Conservation (phyloP, 2,888 invertebrate genomes). For the Parascotia fuliginaria region DNA sequence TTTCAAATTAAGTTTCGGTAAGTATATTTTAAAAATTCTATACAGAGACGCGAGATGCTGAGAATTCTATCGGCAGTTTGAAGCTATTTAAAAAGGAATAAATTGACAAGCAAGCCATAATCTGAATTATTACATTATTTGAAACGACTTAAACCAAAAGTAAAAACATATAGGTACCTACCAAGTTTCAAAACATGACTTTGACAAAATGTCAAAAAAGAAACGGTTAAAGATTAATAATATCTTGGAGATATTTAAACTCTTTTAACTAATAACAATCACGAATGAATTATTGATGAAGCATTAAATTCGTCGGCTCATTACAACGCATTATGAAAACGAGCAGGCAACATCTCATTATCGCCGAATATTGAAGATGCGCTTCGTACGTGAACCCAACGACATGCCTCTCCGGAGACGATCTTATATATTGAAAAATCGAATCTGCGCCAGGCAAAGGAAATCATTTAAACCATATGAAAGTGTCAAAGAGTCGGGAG, state of each 20-base stretch:
- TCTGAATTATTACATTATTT: too few relatives aligned
- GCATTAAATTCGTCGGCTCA: slow-evolving; percentile 62
- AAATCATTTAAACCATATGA: slow-evolving; percentile 33
- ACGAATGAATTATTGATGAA: slow-evolving; percentile 68
- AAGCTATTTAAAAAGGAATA: too few relatives aligned
- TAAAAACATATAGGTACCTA: too few relatives aligned
- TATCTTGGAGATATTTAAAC: slow-evolving; percentile 10
- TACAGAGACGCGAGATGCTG: too few relatives aligned
- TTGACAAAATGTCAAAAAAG: slow-evolving; percentile 2
- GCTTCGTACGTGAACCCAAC: slow-evolving; percentile 23
- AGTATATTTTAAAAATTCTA: too few relatives aligned
- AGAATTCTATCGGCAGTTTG: too few relatives aligned
- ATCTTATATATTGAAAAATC: slow-evolving; percentile 13
- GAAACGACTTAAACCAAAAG: too few relatives aligned
- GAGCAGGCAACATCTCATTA: slow-evolving; percentile 62
- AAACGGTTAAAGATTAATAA: slow-evolving; percentile 5
- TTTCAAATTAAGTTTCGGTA: too few relatives aligned
- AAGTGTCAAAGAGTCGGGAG: slow-evolving; percentile 32
- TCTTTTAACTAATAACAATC: slow-evolving; percentile 55
- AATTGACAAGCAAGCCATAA: too few relatives aligned
- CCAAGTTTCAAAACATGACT: too few relatives aligned
- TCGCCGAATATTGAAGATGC: slow-evolving; percentile 57
- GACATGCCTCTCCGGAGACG: slow-evolving; percentile 21
- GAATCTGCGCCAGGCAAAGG: slow-evolving; percentile 1
- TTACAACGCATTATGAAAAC: slow-evolving; percentile 66